These are phyloP conservation scores for Spilosoma lubricipeda DNA, from an alignment of 2,888 invertebrate species.

Conservation along the genomic window DNA sequence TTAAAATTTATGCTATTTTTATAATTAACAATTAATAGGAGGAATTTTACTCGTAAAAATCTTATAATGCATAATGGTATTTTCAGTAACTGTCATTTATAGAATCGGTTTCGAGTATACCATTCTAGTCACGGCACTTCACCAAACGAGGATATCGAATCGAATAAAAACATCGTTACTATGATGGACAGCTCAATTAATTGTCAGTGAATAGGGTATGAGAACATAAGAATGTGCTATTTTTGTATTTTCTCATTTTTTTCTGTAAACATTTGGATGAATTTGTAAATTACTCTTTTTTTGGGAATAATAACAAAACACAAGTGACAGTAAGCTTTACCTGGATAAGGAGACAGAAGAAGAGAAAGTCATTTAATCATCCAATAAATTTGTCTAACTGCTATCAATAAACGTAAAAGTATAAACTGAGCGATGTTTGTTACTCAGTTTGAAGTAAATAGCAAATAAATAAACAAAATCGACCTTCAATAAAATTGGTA, in stretches of 20 bases:
- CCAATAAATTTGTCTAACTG: background rate
- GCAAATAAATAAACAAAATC: no score
- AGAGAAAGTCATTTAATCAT: background rate
- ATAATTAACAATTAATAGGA: no score
- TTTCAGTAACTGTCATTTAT: conserved; percentile 5
- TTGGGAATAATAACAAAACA: background rate
- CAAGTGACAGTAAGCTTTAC: background rate
- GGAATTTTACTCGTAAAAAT: background rate
- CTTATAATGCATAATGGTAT: background rate
- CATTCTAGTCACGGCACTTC: background rate
- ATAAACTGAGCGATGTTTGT: background rate
- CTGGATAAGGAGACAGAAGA: background rate
- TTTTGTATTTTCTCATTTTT: background rate
- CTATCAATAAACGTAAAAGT: background rate
- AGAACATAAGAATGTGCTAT: background rate
- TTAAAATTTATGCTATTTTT: no score
- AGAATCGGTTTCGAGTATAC: background rate
- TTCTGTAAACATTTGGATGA: background rate
- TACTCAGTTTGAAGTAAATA: background rate
- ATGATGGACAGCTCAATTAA: conserved; percentile 11
- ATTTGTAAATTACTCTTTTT: background rate
- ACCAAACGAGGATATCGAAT: conserved; percentile 2
- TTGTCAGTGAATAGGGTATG: background rate
- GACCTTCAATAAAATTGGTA: no score
- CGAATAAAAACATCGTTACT: background rate